Evolutionary conservation across 2,113 vertebrate genomes (phyloP).

Genomic region (Petrocephalus zakoni): DNA sequence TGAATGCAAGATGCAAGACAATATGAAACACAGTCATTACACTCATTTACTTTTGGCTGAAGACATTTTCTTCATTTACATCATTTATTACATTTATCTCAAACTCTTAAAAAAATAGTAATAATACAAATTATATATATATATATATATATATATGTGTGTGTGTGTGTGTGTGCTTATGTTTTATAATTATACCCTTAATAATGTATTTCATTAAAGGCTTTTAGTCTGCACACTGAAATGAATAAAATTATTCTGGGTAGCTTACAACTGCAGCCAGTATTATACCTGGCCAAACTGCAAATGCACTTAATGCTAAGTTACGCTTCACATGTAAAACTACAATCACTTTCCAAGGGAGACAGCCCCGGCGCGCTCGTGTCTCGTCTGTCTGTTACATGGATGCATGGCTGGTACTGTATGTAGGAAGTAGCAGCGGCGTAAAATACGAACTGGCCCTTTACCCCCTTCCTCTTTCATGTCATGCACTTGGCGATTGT

Average conservation of each 20-base stretch:
- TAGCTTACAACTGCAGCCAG: not conserved
- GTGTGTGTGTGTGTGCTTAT: not conserved
- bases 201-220: not conserved
- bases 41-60: not conserved
- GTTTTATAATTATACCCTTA: not conserved
- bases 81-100: not conserved
- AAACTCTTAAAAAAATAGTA: not conserved
- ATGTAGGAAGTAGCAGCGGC: not conserved
- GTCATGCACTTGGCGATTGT: not conserved
- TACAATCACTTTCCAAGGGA: not conserved
- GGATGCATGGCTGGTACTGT: not conserved
- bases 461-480: not conserved
- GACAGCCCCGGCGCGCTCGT: not conserved
- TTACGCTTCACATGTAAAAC: not conserved
- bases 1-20: not conserved
- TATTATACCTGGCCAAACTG: not conserved
- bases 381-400: not conserved
- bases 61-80: too few species aligned
- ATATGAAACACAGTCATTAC: not conserved
- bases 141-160: too few species aligned
- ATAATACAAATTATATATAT: too few species aligned
- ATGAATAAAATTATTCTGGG: not conserved
- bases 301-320: not conserved
- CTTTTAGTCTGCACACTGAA: not conserved
- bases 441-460: not conserved